Conservation (phyloP, 2,113 vertebrate species). For the Dissostichus mawsoni region DNA sequence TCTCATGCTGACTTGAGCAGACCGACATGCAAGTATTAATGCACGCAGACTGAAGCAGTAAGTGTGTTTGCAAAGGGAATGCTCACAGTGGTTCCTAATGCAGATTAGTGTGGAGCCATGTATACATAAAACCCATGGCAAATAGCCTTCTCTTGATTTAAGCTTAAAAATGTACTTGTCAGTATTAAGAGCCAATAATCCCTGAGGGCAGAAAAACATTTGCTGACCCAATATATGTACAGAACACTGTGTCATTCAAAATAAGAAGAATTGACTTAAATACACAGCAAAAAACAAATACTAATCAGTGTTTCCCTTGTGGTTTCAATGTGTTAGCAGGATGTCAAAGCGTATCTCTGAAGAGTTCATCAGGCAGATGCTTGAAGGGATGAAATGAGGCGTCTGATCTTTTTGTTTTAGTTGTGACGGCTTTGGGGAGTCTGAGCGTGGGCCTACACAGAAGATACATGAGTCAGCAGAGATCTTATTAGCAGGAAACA, state of each 20-base stretch:
- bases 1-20: conserved; percentile 21
- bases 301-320: not conserved
- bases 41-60: not conserved
- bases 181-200: conserved; percentile 7
- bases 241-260: not conserved
- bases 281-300: conserved; percentile 9
- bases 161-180: conserved; percentile 10
- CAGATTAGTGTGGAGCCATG: not conserved
- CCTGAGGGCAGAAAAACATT: conserved; percentile 3
- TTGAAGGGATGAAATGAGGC: conserved; percentile 60
- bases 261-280: conserved; percentile 7
- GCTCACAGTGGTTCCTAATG: conserved; percentile 11
- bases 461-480: conserved; percentile 64
- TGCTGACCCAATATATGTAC: not conserved
- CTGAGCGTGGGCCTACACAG: conserved; percentile 12
- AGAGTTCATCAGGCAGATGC: conserved; percentile 49
- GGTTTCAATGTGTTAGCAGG: conserved; percentile 17
- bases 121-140: conserved; percentile 6
- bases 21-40: conserved; percentile 3
- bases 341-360: conserved; percentile 52
- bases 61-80: conserved; percentile 20
- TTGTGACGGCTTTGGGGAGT: conserved; percentile 54
- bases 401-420: conserved; percentile 66
- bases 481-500: conserved; percentile 65
- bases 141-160: conserved; percentile 14